A percentile compares a stretch with the other conserved stretches of the same genome.
Evolutionary conservation across 1,140 invertebrate species (phyloP).

Genomic region (Drosophila guanche): DNA sequence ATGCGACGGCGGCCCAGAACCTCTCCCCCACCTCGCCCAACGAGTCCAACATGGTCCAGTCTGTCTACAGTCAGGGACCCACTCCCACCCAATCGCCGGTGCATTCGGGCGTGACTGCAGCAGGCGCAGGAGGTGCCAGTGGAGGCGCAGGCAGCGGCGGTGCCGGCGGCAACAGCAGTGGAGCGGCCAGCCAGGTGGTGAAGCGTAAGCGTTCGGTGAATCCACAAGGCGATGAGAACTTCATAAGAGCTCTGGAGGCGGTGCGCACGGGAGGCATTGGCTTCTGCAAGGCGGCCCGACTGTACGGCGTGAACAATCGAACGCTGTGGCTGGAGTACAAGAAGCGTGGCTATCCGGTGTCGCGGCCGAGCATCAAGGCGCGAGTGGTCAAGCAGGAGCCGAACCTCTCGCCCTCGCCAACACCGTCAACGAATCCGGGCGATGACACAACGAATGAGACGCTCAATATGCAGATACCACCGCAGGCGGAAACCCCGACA

Average conservation of each 20-base stretch:
- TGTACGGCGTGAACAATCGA: slow-evolving; percentile 92
- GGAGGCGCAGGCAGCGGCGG: slow-evolving; percentile 42
- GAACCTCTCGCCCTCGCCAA: slow-evolving; percentile 85
- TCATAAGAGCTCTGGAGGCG: slow-evolving; percentile 90
- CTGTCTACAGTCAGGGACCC: slow-evolving; percentile 82
- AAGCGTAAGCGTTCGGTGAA: slow-evolving; percentile 87
- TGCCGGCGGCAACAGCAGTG: slow-evolving; percentile 50
- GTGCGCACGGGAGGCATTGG: slow-evolving; percentile 92
- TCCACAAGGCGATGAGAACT: slow-evolving; percentile 91
- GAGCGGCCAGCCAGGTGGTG: slow-evolving; percentile 83
- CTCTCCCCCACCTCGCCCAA: slow-evolving; percentile 82
- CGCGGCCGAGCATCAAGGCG: slow-evolving; percentile 89
- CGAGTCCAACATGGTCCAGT: slow-evolving; percentile 83
- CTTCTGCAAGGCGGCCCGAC: slow-evolving; percentile 91
- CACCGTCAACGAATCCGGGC: slow-evolving; percentile 76
- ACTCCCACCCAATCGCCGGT: slow-evolving; percentile 82
- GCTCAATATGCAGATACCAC: slow-evolving; percentile 85
- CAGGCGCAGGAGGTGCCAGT: slow-evolving; percentile 35
- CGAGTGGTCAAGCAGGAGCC: slow-evolving; percentile 87
- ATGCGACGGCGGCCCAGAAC: slow-evolving; percentile 79
- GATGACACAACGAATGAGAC: slow-evolving; percentile 77
- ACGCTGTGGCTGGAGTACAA: slow-evolving; percentile 93
- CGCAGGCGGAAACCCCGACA: slow-evolving; percentile 84
- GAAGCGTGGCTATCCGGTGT: slow-evolving; percentile 91
- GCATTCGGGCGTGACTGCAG: slow-evolving; percentile 44